phyloP scores from a whole-genome alignment of 92 coral and sea anemone species.

The Pocillopora meandrina region DNA sequence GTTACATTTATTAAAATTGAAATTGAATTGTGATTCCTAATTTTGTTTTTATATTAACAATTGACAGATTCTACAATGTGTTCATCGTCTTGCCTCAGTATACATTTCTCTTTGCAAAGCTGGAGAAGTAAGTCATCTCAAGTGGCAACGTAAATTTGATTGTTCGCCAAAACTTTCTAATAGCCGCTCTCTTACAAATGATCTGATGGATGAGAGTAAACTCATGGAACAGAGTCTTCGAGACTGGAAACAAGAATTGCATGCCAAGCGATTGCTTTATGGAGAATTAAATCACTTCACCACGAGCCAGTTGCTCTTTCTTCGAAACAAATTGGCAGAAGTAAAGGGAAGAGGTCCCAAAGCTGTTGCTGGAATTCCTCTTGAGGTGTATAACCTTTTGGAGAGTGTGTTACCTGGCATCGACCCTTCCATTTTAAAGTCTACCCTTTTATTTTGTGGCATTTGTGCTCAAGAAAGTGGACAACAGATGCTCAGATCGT shows the following conservation, averaged over 20 bases:
- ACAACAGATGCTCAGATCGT: constrained; percentile 32
- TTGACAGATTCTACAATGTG: constrained; percentile 48
- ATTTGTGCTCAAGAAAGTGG: constrained; percentile 24
- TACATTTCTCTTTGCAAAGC: constrained; percentile 73
- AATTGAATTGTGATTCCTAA: neutral
- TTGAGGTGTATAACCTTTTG: constrained; percentile 68
- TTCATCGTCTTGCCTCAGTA: constrained; percentile 57
- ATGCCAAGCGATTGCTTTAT: constrained; percentile 54
- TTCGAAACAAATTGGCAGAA: constrained; percentile 72
- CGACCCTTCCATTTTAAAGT: constrained; percentile 48
- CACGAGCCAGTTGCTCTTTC: constrained; percentile 71
- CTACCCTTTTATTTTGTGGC: constrained; percentile 58
- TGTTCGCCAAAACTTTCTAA: constrained; percentile 44
- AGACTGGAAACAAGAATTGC: constrained; percentile 68
- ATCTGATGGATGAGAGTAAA: constrained; percentile 42
- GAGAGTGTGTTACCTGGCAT: constrained; percentile 73
- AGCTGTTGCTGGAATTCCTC: constrained; percentile 27
- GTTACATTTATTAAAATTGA: too few species aligned
- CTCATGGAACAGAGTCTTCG: constrained; percentile 61
- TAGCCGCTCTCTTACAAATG: constrained; percentile 11
- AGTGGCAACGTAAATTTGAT: constrained; percentile 65
- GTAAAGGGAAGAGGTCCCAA: constrained; percentile 54
- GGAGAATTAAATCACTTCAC: constrained; percentile 77
- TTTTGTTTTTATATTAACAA: too few species aligned
- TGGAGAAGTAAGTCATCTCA: constrained; percentile 84